Conservation (phyloP, 1,140 invertebrate species). For the Drosophila fuyamai region DNA sequence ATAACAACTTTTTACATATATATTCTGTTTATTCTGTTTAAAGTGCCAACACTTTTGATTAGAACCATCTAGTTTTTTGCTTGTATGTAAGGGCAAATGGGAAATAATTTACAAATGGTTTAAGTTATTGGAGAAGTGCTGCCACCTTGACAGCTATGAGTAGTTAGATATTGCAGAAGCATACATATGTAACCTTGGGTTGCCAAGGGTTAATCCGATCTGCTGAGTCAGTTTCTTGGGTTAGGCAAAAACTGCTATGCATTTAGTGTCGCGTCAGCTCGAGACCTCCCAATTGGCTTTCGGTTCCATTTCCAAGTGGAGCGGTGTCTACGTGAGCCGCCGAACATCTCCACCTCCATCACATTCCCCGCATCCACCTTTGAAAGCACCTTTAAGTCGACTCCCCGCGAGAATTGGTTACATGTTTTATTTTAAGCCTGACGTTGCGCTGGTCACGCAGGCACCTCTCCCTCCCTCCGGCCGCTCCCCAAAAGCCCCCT, state of each 20-base stretch:
- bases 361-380: conserved; percentile 25
- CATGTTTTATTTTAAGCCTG: conserved; percentile 29
- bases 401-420: conserved; percentile 38
- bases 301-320: conserved; percentile 21
- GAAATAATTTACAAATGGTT: no score
- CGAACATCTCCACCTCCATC: conserved; percentile 28
- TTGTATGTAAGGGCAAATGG: neutral
- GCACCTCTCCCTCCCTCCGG: neutral
- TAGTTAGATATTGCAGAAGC: neutral
- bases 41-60: no score
- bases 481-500: neutral
- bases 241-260: conserved; percentile 5
- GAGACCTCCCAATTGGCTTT: conserved; percentile 5
- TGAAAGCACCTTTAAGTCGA: conserved; percentile 17
- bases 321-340: conserved; percentile 56
- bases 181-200: neutral
- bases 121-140: neutral
- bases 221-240: conserved; percentile 46
- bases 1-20: no score
- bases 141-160: neutral
- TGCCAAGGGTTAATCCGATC: conserved; percentile 1
- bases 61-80: neutral
- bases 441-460: conserved; percentile 77
- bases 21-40: no score
- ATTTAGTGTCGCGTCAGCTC: conserved; percentile 42